Evolutionary conservation across 2,113 vertebrate genomes (phyloP), one percentile per base, ranked within the genome.

Genomic region (Collichthys lucidus): DNA sequence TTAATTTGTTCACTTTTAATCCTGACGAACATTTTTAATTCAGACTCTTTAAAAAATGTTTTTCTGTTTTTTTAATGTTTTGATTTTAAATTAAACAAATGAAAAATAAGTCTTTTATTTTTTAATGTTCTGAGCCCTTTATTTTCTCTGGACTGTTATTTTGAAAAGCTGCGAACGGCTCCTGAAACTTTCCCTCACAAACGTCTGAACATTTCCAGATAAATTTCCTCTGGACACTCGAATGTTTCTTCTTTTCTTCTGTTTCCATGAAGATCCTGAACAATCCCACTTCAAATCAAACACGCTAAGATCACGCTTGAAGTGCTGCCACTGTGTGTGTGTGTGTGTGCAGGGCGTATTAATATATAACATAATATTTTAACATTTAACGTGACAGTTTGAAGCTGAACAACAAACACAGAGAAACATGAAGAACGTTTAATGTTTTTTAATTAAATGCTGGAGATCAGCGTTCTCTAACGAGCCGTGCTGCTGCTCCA

Each of bases 261-360:
- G 22, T 52, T 53, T 73, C 42, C 6, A 17, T 20, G 4, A 2
- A 24, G 61, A 19, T 46, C 61, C 47, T 66, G 19, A 6, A 9
- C 42, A 44, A 10, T 26, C 6, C 29, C n/a, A 22, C 31, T 79
- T n/a, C 35, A 63, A 74, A 70, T 53, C 0, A 46, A 55, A 68
- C n/a, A 5, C 52, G 15, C 26, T 22, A 17, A 61, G 62, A 85
- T 60, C 29, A 0, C 7, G 22, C 17, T 16, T 57, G 78, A 77
- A 56, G n/a, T 26, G 1, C 2, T 67, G 73, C 78, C 83, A 67
- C 62, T 24, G 42, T 71, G 40, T 22, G 19, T 72, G 53, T 40
- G 4, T 64, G 31, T 35, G 35, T 35, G 6, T 35, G 35, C 74
- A 72, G 15, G 44, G 69, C 50, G n/a, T 12, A 35, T 78, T 82